phyloP scores from a whole-genome alignment of 2,888 invertebrate genomes.

The Lasioglossum pauxillum region DNA sequence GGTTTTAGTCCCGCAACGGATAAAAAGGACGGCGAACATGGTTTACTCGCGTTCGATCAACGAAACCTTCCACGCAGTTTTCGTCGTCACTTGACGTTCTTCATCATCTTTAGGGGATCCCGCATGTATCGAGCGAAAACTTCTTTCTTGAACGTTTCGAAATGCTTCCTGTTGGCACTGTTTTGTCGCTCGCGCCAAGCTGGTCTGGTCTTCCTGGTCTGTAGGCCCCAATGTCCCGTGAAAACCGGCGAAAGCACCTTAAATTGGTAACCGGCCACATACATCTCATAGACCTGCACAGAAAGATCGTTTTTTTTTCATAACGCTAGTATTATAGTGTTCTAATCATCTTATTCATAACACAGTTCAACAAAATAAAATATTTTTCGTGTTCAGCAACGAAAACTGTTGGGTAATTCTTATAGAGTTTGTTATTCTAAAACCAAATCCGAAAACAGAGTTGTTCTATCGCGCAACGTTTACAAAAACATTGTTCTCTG shows the following conservation, averaged over 20 bases:
- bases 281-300: conserved; percentile 95
- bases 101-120: conserved; percentile 87
- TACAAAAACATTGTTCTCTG: no score
- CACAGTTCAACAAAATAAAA: no score
- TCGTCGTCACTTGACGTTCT: conserved; percentile 70
- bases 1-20: conserved; percentile 25
- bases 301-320: conserved; percentile 19
- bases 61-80: conserved; percentile 41
- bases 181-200: conserved; percentile 95
- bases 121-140: conserved; percentile 91
- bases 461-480: no score
- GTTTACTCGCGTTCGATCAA: conserved; percentile 30
- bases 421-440: no score
- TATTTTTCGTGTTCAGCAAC: no score
- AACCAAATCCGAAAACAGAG: no score
- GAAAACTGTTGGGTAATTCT: no score
- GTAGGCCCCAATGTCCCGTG: conserved; percentile 95
- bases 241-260: conserved; percentile 94
- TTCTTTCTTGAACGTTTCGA: conserved; percentile 93
- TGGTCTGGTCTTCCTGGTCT: conserved; percentile 91
- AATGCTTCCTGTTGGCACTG: conserved; percentile 91
- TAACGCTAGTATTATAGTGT: no score
- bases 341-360: no score
- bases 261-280: conserved; percentile 94
- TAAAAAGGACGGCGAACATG: conserved; percentile 53